Evolutionary conservation across 2,888 invertebrate genomes (phyloP).

Genomic region (Diploptera punctata): DNA sequence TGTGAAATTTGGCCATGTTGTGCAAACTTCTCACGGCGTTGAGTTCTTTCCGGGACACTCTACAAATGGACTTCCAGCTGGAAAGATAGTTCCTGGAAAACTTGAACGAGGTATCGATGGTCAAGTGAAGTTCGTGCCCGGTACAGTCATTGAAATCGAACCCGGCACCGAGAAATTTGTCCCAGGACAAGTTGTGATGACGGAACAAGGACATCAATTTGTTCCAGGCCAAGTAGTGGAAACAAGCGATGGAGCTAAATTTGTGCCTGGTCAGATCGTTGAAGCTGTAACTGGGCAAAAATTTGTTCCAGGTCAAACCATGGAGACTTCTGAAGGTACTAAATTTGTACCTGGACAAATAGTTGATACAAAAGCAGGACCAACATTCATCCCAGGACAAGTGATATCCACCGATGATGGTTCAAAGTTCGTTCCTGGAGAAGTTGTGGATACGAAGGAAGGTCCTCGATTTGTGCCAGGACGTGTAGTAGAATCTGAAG

Average conservation of each 20-base stretch:
- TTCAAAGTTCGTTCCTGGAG: conserved; percentile 68
- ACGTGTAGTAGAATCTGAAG: conserved; percentile 57
- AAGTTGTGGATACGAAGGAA: conserved; percentile 74
- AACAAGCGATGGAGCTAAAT: conserved; percentile 71
- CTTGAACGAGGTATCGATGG: conserved; percentile 64
- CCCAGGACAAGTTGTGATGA: conserved; percentile 72
- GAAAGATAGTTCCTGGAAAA: conserved; percentile 69
- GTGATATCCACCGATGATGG: conserved; percentile 71
- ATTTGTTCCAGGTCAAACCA: conserved; percentile 75
- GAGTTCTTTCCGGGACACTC: conserved; percentile 68
- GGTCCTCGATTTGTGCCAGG: conserved; percentile 68
- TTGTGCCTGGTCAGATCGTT: conserved; percentile 80
- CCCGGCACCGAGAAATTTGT: conserved; percentile 64
- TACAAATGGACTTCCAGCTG: conserved; percentile 58
- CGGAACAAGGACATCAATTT: conserved; percentile 73
- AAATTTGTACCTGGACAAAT: conserved; percentile 82
- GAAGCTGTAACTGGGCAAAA: conserved; percentile 70
- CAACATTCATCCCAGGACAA: conserved; percentile 80
- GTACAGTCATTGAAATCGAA: conserved; percentile 70
- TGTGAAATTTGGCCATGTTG: conserved; percentile 69
- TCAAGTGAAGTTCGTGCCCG: conserved; percentile 71
- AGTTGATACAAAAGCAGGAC: conserved; percentile 75
- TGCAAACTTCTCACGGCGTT: conserved; percentile 68
- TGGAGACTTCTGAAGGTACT: conserved; percentile 72
- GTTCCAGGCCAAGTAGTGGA: conserved; percentile 77